A percentile compares a stretch with the other conserved stretches of the same genome.
Evolutionary conservation across 1,140 invertebrate species (phyloP).

Genomic region (Scaptomyza hsui): DNA sequence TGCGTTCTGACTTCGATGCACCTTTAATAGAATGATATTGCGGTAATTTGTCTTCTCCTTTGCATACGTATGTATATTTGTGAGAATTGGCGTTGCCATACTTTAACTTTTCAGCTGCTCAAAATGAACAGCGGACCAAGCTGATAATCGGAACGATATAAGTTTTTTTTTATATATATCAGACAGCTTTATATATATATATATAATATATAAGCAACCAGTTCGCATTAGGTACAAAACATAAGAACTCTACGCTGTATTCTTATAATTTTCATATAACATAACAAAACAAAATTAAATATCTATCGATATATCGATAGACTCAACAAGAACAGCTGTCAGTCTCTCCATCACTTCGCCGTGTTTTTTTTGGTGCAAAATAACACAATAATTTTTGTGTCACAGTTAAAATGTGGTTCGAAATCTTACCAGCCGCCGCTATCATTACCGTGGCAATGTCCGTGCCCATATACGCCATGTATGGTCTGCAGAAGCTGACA

Average conservation of each 20-base stretch:
- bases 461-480: conserved; percentile 86
- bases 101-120: conserved; percentile 26
- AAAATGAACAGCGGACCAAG: conserved; percentile 7
- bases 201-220: neutral
- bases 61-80: conserved; percentile 43
- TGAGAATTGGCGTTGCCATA: conserved; percentile 30
- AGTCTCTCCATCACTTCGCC: conserved; percentile 11
- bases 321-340: conserved; percentile 32
- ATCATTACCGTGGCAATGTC: conserved; percentile 86
- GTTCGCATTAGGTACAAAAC: neutral
- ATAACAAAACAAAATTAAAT: neutral
- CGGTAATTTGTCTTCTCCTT: conserved; percentile 41
- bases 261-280: neutral
- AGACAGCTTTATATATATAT: neutral
- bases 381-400: conserved; percentile 53
- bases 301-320: conserved; percentile 41
- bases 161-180: too few species aligned
- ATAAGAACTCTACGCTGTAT: neutral
- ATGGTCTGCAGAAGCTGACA: conserved; percentile 86
- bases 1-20: conserved; percentile 21
- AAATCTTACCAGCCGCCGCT: conserved; percentile 86
- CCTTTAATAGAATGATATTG: conserved; percentile 53
- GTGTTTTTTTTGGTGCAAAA: conserved; percentile 52
- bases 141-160: neutral
- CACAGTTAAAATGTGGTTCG: conserved; percentile 86